Base-by-base conservation (phyloP, 2,888 invertebrate genomes). In the Drosophila atripex region DNA sequence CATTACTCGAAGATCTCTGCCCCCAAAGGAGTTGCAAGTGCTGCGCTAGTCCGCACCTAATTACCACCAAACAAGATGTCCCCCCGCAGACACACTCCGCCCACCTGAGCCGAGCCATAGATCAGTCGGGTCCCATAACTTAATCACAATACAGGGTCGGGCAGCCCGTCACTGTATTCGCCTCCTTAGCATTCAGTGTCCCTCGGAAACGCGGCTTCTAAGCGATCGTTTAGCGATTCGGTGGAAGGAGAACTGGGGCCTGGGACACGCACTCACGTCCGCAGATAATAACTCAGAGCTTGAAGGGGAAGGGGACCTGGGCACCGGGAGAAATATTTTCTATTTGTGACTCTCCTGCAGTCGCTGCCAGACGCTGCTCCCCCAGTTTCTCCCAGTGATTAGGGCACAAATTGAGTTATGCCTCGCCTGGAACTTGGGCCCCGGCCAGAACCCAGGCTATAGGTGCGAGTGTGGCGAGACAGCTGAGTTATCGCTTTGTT, bases 401-500 rank as follows among this genome's bases (percentile, higher is more conserved):
- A 35, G n/a, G 14, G 7, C 35, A 14, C n/a, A 14, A 35, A 35
- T 35, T 35, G 47, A 56, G 32, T 73, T 32, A 21, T 49, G 43
- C 38, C 46, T 63, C 2, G 30, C 6, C 23, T 39, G 28, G 39
- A 7, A 21, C 35, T 47, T 41, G 50, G 38, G 18, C 30, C 25
- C 50, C 30, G 58, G 54, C 54, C 39, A 50, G 49, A 35, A 7
- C 35, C 25, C 25, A 11, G 28, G 18, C 25, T 53, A 46, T 39
- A 12, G 47, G 52, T 52, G 57, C 54, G 60, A 68, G 63, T 66
- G 71, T 63, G 63, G 63, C 63, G 50, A 71, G 75, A 71, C 77
- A 73, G 63, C 74, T 79, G 71, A 86, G 77, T 83, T 80, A 80
- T 77, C 84, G 84, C 86, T 83, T 86, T 86, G 84, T 79, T 80